Conservation (phyloP, 2,797 vertebrate species). For the Vireo griseus region DNA sequence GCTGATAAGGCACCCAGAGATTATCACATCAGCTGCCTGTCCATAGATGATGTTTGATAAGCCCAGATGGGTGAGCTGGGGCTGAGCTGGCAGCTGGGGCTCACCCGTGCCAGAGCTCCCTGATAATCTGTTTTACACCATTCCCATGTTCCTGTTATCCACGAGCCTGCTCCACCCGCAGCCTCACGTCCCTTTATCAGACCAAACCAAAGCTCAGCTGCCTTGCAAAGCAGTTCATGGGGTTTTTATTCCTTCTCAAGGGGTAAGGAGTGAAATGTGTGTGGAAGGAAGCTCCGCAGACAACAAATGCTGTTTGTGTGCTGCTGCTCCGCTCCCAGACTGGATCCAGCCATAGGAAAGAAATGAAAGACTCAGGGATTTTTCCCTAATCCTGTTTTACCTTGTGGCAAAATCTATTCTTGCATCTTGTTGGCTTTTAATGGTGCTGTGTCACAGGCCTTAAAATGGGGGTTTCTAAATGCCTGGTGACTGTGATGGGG, state of each 20-base stretch:
- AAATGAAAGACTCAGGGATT: not conserved
- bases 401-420: not conserved
- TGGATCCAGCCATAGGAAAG: not conserved
- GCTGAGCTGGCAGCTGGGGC: not conserved
- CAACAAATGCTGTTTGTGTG: not conserved
- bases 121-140: not conserved
- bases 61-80: fast-evolving
- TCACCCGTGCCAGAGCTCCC: not conserved
- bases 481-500: not conserved
- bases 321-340: fast-evolving
- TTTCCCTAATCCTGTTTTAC: not conserved
- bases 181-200: not conserved
- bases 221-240: not conserved
- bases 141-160: not conserved
- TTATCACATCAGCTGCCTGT: not conserved
- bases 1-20: not conserved
- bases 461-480: not conserved
- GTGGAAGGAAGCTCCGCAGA: not conserved
- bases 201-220: not conserved
- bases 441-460: not conserved
- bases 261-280: not conserved
- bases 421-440: not conserved
- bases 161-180: fast-evolving
- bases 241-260: not conserved
- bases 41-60: too few species aligned